phyloP scores from a whole-genome alignment of 30 jellyfish, hydroid and myxozoan genomes.

The Aurelia coerulea region DNA sequence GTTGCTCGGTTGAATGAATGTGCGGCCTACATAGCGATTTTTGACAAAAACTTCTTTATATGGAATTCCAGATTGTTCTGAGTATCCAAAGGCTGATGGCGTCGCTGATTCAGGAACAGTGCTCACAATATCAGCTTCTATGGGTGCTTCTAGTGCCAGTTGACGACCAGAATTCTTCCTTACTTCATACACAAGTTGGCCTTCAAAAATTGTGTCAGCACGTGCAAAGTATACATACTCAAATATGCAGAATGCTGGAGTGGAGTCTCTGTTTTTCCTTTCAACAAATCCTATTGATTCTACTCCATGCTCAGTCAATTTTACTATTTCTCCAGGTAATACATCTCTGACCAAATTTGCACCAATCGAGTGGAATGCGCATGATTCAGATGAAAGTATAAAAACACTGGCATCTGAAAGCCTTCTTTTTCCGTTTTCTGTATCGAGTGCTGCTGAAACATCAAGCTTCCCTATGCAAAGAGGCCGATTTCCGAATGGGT shows the following conservation, averaged over 20 bases:
- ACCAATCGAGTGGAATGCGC: slow-evolving; percentile 91
- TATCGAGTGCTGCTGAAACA: slow-evolving; percentile 1
- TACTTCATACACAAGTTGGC: slow-evolving; percentile 85
- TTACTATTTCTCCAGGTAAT: slow-evolving; percentile 89
- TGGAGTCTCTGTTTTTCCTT: slow-evolving; percentile 33
- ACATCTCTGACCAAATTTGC: slow-evolving; percentile 86
- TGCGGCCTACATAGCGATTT: slow-evolving; percentile 95
- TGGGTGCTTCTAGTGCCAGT: slow-evolving; percentile 87
- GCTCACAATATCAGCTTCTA: slow-evolving; percentile 93
- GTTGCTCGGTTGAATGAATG: slow-evolving; percentile 86
- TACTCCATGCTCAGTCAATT: slow-evolving; percentile 69
- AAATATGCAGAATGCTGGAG: slow-evolving; percentile 88
- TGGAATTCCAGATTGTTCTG: slow-evolving; percentile 88
- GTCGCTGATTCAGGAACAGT: slow-evolving; percentile 97
- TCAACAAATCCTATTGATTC: slow-evolving; percentile 60
- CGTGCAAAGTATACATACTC: slow-evolving; percentile 97
- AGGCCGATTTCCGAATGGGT: slow-evolving; percentile 95
- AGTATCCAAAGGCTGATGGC: slow-evolving; percentile 93
- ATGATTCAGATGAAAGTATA: slow-evolving; percentile 88
- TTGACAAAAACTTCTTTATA: slow-evolving; percentile 85
- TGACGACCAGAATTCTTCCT: slow-evolving; percentile 92
- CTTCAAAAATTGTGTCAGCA: slow-evolving; percentile 87
- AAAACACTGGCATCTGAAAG: slow-evolving; percentile 16
- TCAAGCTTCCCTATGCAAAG: slow-evolving; percentile 80
- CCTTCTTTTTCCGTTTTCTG: slow-evolving; percentile 60